Evolutionary conservation across 64 coral and sea anemone species (phyloP).

Genomic region (Pocillopora verrucosa): DNA sequence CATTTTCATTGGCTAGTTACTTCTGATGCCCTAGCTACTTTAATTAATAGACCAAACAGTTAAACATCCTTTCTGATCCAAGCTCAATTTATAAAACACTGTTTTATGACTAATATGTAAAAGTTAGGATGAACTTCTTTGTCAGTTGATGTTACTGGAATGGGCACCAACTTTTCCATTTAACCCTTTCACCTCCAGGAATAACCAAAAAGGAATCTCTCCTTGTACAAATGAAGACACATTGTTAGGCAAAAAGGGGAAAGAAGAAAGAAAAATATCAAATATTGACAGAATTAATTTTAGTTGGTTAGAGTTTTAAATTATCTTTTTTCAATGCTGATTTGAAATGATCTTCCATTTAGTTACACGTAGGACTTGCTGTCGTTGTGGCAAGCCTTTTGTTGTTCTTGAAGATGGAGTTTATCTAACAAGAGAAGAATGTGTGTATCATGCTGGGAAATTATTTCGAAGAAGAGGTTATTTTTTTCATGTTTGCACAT

Average conservation of each 20-base stretch:
- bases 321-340: neutral
- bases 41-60: too few relatives aligned
- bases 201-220: too few relatives aligned
- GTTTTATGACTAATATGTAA: too few relatives aligned
- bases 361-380: constrained; percentile 74
- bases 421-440: constrained; percentile 78
- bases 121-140: too few relatives aligned
- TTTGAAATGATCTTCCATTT: neutral
- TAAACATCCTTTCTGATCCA: too few relatives aligned
- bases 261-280: neutral
- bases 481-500: neutral
- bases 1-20: too few relatives aligned
- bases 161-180: too few relatives aligned
- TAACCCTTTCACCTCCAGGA: too few relatives aligned
- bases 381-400: constrained; percentile 87
- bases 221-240: neutral
- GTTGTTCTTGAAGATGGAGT: constrained; percentile 69
- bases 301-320: neutral
- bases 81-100: too few relatives aligned
- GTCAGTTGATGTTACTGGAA: too few relatives aligned
- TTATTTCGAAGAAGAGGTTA: constrained; percentile 84
- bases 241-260: neutral
- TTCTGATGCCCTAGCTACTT: too few relatives aligned
- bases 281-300: neutral
- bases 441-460: constrained; percentile 85